Evolutionary conservation across 2,113 vertebrate species (phyloP), one percentile per base, ranked within the genome.

Genomic region (Petrocephalus zakoni): DNA sequence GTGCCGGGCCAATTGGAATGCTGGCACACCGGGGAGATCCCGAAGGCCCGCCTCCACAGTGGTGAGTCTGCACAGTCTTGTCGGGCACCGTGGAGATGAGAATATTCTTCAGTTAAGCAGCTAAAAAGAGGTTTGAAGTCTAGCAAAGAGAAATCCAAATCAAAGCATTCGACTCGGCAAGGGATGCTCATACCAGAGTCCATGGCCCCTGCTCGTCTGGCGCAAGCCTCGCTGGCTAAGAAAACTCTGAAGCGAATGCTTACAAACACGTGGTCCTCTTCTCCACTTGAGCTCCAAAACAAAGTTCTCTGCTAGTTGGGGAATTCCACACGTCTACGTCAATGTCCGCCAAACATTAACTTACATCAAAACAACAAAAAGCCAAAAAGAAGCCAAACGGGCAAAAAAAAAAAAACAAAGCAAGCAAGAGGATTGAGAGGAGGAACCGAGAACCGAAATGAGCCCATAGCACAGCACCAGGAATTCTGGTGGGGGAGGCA

Each of bases 241-340:
- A 42, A 87, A 87, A 87, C 88, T 64, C 37, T 17, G 64, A 9
- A 90, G 53, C 68, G 25, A 87, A 87, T 84, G 52, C 86, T 82
- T 51, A 89, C 46, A 75, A 56, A 47, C 68, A 82, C 52, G n/a
- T 75, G 64, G 49, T 49, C 47, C 72, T 25, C 51, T 47, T 68
- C 37, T n/a, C 61, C 46, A 68, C 22, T 61, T 25, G 61, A 25
- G 86, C 61, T 68, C 87, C 53, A 88, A 83, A 88, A 17, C 42
- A 88, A 88, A 55, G 72, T 34, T 84, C 87, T 37, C 75, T 46
- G 53, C 46, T 58, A 46, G 47, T 8, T 13, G 19, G 34, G 15
- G 37, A 56, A 83, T 83, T 83, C 52, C 51, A 3, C 52, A 82
- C 2, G 4, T 22, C 34, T 34, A 19, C 13, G 49, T n/a, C 78